Conservation (phyloP, 2,113 vertebrate species). For the Bothrops jararaca region DNA sequence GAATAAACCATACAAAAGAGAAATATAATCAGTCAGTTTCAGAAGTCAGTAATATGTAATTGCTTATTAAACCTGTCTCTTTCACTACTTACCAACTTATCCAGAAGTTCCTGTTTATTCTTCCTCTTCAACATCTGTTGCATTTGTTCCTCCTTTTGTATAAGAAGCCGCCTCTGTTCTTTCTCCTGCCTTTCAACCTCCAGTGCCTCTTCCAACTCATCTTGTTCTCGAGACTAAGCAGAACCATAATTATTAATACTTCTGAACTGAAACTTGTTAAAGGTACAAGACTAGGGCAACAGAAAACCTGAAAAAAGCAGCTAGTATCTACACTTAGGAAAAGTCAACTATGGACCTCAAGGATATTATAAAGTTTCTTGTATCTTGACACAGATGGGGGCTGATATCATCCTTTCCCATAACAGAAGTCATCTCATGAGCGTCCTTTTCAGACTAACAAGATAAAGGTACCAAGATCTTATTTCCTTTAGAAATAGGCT, state of each 20-base stretch:
- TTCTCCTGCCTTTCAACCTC: conserved; percentile 84
- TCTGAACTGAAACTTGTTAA: not conserved
- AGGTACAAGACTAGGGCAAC: not conserved
- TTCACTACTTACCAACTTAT: conserved; percentile 84
- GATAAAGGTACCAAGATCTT: not conserved
- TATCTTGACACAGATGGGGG: no score
- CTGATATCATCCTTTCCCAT: not conserved
- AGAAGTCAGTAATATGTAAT: not conserved
- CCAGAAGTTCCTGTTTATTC: conserved; percentile 92
- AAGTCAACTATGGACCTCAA: not conserved
- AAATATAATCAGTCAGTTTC: not conserved
- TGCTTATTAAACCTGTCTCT: not conserved
- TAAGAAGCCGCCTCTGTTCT: conserved; percentile 81
- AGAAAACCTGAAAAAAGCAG: not conserved
- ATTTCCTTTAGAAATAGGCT: not conserved
- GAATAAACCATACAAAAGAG: not conserved
- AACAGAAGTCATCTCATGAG: not conserved
- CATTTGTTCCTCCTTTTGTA: conserved; percentile 89
- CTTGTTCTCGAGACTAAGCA: conserved; percentile 89
- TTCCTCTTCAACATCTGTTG: conserved; percentile 91
- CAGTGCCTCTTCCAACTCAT: conserved; percentile 92
- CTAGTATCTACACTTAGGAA: not conserved
- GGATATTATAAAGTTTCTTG: not conserved
- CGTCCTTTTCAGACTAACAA: not conserved
- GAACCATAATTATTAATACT: not conserved